Base-by-base conservation (phyloP, 2,888 invertebrate genomes). In the Agonopterix subpropinquella region DNA sequence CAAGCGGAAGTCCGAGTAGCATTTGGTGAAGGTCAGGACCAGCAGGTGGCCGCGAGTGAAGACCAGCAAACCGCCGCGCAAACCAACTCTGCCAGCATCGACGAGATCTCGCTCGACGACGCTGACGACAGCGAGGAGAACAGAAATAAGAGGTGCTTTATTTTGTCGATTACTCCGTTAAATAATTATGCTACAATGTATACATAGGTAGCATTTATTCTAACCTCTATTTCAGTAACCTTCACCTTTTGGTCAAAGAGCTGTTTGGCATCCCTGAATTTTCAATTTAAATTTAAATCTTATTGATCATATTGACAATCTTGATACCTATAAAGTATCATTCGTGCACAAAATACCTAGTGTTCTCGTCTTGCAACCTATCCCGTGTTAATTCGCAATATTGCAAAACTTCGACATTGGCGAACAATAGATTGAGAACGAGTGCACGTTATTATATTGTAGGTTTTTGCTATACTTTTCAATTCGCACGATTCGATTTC, bases 51-150 rank as follows among this genome's bases (percentile, higher is more conserved):
- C 10, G 61, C 58, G n/a, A 58, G 57, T 8, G 61, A 59, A 4
- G 75, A 74, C 52, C 67, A 64, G 50, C 64, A 60, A 44, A 70
- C 90, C 45, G 89, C 91, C 18, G 91, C 92, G 46, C 91, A 91
- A 64, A 91, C 91, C 62, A 91, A 91, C 65, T 84, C 89, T 47
- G 91, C 92, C 53, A 89, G 90, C 64, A 91, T 94, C 58, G 93
- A 92, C 65, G 92, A 94, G 70, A 91, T 94, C 67, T 89, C 91
- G 3, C 83, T 94, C 61, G 92, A 93, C 58, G 93, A 94, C 65
- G 89, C 90, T 49, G 94, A 93, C 62, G 89, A 81, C 65, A 92
- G 92, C 67, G 93, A 95, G 70, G 94, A 94, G 74, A 93, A 94
- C 79, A 91, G 96, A 70, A 94, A 95, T 80, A 96, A 96, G 80